Base-by-base conservation (phyloP, 2,113 vertebrate genomes). In the Amphilophus citrinellus region DNA sequence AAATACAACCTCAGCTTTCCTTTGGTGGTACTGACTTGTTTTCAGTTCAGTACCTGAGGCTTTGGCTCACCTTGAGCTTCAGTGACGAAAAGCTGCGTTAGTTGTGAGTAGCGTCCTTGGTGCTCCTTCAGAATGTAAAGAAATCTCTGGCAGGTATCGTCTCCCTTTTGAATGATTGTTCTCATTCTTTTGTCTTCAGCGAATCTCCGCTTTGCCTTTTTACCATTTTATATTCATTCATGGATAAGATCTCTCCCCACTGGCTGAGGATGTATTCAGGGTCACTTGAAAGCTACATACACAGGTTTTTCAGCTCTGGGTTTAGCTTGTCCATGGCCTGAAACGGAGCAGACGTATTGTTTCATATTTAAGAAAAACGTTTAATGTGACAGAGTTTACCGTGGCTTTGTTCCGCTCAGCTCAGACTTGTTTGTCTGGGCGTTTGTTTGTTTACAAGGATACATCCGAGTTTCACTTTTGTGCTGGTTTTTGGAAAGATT, bases 241-340 rank as follows among this genome's bases (percentile, higher is more conserved):
- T 0, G 3, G 3, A 9, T n/a, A 76, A n/a, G 30, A 79, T 53
- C 7, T 83, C 22, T 2, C 10, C 71, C 18, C 77, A 77, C 47
- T 27, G 11, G 0, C 62, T 0, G 5, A 85, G 8, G 14, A 88
- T 80, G 66, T 32, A 30, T n/a, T 50, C 44, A 0, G 76, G 44
- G 22, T 88, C 61, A 30, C 7, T 4, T 14, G 76, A 61, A 39
- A 84, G 60, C 32, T 22, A 60, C 59, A 0, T 0, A 1, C 47
- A 1, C 35, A 83, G 47, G 7, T 4, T 22, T 5, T 27, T 14
- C 61, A 30, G 14, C 18, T 6, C 5, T 30, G 87, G 60, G 15
- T 39, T 57, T 59, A 84, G 71, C 7, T 53, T 47, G n/a, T 84
- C 75, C 56, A 3, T 82, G 10, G 42, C 61, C 84, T 80, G 80